Base-by-base conservation (phyloP, 1,140 invertebrate species). In the Mycetomoellerius zeteki region DNA sequence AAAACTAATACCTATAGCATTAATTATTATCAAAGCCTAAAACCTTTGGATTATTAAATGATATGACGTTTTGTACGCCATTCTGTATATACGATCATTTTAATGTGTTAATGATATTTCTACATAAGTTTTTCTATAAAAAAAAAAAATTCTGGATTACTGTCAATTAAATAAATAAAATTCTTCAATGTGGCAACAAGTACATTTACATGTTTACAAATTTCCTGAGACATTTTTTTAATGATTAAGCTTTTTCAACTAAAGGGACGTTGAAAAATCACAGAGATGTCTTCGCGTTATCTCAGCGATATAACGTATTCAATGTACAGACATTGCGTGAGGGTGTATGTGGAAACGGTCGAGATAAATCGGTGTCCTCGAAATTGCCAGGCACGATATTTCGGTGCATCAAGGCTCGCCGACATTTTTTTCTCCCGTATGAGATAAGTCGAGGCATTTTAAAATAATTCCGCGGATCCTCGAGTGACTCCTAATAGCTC, bases 391-490 rank as follows among this genome's bases (percentile, higher is more conserved):
- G 24, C 73, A 33, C 43, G 47, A 64, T 62, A 56, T 85, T 64
- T 65, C 47, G 37, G 75, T 60, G n/a, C 69, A 62, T 75, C 80
- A 84, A 73, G 80, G 24, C 80, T 62, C 62, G 43, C 52, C 75
- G 50, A 56, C 81, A 16, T 60, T 76, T 76, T 43, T 77, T 50
- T 14, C 27, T 33, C 33, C 54, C 33, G 33, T 82, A 19, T 19
- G 52, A 52, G 69, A 80, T 77, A 62, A 62, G 50, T 30, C 50
- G n/a, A 14, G 19, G 47, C 47, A 58, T 58, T 89, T 89, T 82
- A 86, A 82, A 89, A 89, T 89, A 86, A 86, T 90, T 86, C 72
- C n/a, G 19, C 24, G 54, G 77, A 72, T 84, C 62, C 69, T 82
- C 60, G 56, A 56, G 54, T 64, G 16, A 77, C n/a, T 65, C 54